phyloP scores from a whole-genome alignment of 2,113 vertebrate genomes.

The Meleagris gallopavo region DNA sequence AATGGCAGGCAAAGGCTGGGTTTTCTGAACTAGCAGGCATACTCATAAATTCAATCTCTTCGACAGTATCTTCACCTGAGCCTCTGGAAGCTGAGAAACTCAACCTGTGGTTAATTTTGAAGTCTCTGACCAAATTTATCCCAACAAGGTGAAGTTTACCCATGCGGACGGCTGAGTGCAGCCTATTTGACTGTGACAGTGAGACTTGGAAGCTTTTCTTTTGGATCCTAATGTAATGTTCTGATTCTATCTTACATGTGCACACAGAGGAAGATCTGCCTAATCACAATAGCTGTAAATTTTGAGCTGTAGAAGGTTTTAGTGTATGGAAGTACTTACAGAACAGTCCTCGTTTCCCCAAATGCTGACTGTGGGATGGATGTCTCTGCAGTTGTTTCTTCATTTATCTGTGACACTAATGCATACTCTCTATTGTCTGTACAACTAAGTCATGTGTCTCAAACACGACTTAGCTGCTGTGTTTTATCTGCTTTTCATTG shows the following conservation, averaged over 20 bases:
- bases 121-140: not conserved
- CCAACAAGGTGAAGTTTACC: not conserved
- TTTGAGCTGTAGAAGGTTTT: not conserved
- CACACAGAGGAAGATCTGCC: not conserved
- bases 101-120: not conserved
- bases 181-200: not conserved
- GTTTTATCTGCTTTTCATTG: not conserved
- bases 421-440: fast-evolving
- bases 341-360: not conserved
- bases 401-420: fast-evolving
- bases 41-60: not conserved
- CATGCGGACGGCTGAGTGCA: fast-evolving
- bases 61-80: not conserved
- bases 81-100: not conserved
- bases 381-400: not conserved
- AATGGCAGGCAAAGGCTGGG: not conserved
- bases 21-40: not conserved
- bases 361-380: not conserved
- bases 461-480: not conserved
- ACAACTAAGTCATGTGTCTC: not conserved
- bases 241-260: not conserved
- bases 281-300: not conserved
- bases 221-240: not conserved
- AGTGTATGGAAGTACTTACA: not conserved
- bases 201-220: not conserved